phyloP scores from a whole-genome alignment of 2,888 invertebrate genomes.

The Acanthococcus lagerstroemiae region DNA sequence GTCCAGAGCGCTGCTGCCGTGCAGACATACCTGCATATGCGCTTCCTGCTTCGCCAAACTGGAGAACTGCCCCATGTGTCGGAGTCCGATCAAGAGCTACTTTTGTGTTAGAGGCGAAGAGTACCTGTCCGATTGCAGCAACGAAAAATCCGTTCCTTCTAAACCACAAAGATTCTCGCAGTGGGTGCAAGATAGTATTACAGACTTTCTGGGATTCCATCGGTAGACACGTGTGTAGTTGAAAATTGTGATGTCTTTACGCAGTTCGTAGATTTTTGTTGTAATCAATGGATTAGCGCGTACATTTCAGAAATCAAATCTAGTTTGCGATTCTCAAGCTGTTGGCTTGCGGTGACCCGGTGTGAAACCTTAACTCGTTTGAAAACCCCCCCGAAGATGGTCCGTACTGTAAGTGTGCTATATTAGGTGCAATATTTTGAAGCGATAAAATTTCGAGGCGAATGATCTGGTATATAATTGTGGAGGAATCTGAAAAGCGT shows the following conservation, averaged over 20 bases:
- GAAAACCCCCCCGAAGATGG: background rate
- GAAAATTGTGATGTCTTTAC: background rate
- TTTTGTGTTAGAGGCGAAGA: constrained; percentile 73
- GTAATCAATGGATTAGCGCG: constrained; percentile 3
- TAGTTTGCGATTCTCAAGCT: constrained; percentile 1
- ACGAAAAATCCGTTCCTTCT: constrained; percentile 42
- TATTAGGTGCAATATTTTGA: background rate
- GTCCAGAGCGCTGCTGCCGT: constrained; percentile 69
- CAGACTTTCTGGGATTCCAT: constrained; percentile 62
- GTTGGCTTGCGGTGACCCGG: background rate
- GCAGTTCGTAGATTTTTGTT: background rate
- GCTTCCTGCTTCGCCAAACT: constrained; percentile 67
- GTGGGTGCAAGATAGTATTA: constrained; percentile 54
- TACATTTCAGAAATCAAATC: constrained; percentile 16
- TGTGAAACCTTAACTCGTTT: background rate
- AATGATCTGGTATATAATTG: too few relatives aligned
- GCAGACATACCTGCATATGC: constrained; percentile 77
- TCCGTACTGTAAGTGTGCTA: background rate
- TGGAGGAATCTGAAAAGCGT: too few relatives aligned
- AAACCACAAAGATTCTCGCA: constrained; percentile 41
- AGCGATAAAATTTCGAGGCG: background rate
- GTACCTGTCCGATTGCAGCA: constrained; percentile 50
- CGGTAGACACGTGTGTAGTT: too few relatives aligned
- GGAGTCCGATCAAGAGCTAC: constrained; percentile 70
- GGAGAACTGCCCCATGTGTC: constrained; percentile 78